Evolutionary conservation across 2,888 invertebrate species (phyloP).

Genomic region (Caenorhabditis macrosperma): DNA sequence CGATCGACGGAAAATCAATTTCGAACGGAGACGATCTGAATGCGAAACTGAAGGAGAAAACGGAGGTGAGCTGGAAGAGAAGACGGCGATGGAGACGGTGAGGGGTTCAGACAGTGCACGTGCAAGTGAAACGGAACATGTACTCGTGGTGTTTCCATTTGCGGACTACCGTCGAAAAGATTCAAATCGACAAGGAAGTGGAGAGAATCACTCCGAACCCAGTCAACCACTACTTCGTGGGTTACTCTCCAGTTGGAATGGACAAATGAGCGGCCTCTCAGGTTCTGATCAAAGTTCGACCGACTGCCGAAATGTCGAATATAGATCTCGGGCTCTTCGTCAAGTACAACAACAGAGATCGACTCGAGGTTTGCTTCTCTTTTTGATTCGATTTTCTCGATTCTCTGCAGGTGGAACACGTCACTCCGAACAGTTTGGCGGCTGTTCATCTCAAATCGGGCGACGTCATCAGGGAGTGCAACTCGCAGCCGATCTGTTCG

Average conservation of each 20-base stretch:
- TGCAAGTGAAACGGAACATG: constrained; percentile 59
- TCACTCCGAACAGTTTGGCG: constrained; percentile 61
- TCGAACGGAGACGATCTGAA: constrained; percentile 51
- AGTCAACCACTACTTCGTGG: constrained; percentile 64
- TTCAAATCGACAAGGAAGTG: constrained; percentile 68
- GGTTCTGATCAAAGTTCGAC: constrained; percentile 49
- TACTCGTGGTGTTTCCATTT: constrained; percentile 66
- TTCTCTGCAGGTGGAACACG: constrained; percentile 51
- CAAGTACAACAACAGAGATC: constrained; percentile 68
- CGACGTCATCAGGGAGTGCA: constrained; percentile 68
- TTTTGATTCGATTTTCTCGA: neutral
- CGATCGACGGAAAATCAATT: constrained; percentile 60
- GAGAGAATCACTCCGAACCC: constrained; percentile 67
- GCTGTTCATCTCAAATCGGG: constrained; percentile 67
- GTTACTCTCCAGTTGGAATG: neutral
- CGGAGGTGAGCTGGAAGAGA: constrained; percentile 29
- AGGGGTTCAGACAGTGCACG: constrained; percentile 28
- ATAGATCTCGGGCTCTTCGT: constrained; percentile 60
- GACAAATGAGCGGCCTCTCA: too few relatives aligned
- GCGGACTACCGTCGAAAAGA: constrained; percentile 67
- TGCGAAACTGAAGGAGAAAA: constrained; percentile 50
- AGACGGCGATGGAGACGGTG: too few relatives aligned
- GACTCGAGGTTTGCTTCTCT: constrained; percentile 38
- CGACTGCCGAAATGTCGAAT: constrained; percentile 36
- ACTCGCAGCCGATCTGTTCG: constrained; percentile 60